Evolutionary conservation across 1,140 invertebrate species (phyloP), one percentile per base, ranked within the genome.

Genomic region (Drosophila neocordata): DNA sequence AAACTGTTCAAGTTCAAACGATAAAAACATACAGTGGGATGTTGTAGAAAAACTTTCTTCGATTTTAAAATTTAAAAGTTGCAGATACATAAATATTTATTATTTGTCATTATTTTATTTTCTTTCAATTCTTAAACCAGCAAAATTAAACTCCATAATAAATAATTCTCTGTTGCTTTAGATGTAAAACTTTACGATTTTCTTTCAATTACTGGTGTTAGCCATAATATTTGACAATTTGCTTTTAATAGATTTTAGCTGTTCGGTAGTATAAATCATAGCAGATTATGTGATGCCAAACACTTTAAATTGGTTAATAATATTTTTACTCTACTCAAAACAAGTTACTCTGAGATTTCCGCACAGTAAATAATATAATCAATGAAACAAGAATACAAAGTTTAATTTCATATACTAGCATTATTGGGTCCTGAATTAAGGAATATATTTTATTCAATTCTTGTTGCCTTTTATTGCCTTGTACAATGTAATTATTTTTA

Each of bases 1-100:
- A 59, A 59, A 44, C 53, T 48, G 38, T 82, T 82, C 69, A 82
- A 82, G 79, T 82, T 82, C 79, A 82, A 82, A 74, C 57, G 59
- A 52, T 51, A 81, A 70, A 48, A 15, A 7, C 11, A 20, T 48
- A 20, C 4, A 48, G 41, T 11, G 3, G 15, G 41, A 48, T 20
- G 18, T 11, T 48, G 15, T 11, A 7, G 15, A 9, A 48, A 9
- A 48, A 48, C 7, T 48, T 48, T 48, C 15, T 18, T 48, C 41
- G n/a, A n/a, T n/a, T n/a, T n/a, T n/a, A n/a, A 2, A 8, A 15
- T 44, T 44, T 44, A 6, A 1, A 44, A 44, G 1, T 44, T 15
- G 15, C 12, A 13, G 37, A 15, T 6, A 44, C 4, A 15, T 44
- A 13, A 1, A 1, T 41, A 44, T 6, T 7, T 44, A 37, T 11